These are phyloP conservation scores for Orchesella cincta DNA, from an alignment of 1,140 invertebrate genomes.

Conservation along the genomic window DNA sequence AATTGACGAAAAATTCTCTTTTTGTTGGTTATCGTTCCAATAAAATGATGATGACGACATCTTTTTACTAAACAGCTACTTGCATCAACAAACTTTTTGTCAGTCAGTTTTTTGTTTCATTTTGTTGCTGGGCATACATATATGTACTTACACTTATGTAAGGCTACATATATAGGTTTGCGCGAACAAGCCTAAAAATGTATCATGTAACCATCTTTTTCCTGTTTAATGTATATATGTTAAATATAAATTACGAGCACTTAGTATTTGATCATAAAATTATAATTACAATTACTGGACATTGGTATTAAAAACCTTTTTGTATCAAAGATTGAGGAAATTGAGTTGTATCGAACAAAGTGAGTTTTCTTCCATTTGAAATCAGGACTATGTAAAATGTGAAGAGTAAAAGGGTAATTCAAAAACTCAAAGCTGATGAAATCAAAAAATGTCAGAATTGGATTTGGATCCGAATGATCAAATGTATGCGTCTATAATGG, in stretches of 20 bases:
- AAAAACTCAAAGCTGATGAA: too few species aligned
- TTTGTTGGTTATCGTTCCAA: not conserved
- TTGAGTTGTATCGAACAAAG: too few species aligned
- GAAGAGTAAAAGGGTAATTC: too few species aligned
- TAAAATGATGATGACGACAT: not conserved
- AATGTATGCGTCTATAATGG: too few species aligned
- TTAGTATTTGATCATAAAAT: not conserved
- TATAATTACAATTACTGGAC: not conserved
- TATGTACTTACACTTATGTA: not conserved
- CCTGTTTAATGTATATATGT: too few species aligned
- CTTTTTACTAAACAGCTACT: not conserved
- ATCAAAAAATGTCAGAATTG: too few species aligned
- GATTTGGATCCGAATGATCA: too few species aligned
- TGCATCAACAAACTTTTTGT: not conserved
- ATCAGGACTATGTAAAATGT: too few species aligned
- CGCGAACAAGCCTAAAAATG: not conserved
- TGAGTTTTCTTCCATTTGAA: too few species aligned
- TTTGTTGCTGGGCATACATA: constrained; percentile 1
- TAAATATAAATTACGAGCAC: not conserved
- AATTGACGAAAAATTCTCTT: too few species aligned
- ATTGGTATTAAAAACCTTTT: not conserved
- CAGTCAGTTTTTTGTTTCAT: constrained; percentile 18
- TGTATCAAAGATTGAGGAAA: not conserved
- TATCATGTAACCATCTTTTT: too few species aligned
- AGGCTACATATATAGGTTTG: not conserved